These are phyloP conservation scores for Conger conger DNA, from an alignment of 2,113 vertebrate species.

Conservation along the genomic window DNA sequence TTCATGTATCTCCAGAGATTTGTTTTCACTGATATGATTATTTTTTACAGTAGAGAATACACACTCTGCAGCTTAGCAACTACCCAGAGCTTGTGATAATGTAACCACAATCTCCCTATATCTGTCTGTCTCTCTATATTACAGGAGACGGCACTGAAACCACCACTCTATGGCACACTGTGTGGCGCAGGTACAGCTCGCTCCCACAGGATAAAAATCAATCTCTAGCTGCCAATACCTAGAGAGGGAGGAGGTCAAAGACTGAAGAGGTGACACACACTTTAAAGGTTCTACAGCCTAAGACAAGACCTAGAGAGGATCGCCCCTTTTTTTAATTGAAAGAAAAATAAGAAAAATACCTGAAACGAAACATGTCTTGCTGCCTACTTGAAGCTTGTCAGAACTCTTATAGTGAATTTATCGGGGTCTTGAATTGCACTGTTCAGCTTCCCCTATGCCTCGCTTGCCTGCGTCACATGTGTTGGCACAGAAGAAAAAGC, in stretches of 20 bases:
- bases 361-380: constrained; percentile 55
- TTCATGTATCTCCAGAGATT: constrained; percentile 40
- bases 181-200: constrained; percentile 81
- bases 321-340: constrained; percentile 1
- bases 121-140: constrained; percentile 86
- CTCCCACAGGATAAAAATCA: constrained; percentile 86
- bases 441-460: constrained; percentile 55
- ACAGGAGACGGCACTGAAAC: constrained; percentile 84
- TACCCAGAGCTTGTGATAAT: constrained; percentile 74
- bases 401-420: constrained; percentile 63
- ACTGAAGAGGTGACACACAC: constrained; percentile 73
- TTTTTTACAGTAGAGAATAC: constrained; percentile 54
- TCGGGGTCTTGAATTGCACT: constrained; percentile 66
- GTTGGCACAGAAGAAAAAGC: constrained; percentile 46
- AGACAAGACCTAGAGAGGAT: constrained; percentile 62
- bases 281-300: constrained; percentile 72
- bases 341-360: constrained; percentile 44
- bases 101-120: constrained; percentile 81
- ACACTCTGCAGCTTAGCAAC: constrained; percentile 65
- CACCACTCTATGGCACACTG: constrained; percentile 83
- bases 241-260: constrained; percentile 69
- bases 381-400: constrained; percentile 65
- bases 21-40: constrained; percentile 40
- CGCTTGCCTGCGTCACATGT: constrained; percentile 53
- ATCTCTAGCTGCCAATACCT: constrained; percentile 78